These are phyloP conservation scores for Diachrysia chrysitis DNA, from an alignment of 2,888 invertebrate species.

Conservation along the genomic window DNA sequence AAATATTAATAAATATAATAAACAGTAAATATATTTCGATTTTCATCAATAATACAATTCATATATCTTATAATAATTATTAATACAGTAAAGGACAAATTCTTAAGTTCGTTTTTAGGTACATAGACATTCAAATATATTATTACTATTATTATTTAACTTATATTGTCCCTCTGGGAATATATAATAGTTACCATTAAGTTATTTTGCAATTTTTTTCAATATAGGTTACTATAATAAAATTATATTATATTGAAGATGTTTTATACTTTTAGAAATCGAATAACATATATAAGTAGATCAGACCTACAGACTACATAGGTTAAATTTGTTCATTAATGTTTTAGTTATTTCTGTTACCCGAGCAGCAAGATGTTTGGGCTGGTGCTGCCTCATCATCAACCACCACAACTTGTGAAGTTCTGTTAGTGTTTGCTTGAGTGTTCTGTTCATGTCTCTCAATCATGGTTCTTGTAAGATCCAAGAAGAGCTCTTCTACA, in stretches of 20 bases:
- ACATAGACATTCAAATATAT: conserved; percentile 23
- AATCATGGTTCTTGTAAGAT: conserved; percentile 94
- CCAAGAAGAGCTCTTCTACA: conserved; percentile 96
- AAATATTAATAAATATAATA: conserved; percentile 25
- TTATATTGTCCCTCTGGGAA: too few relatives aligned
- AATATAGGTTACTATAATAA: conserved; percentile 11
- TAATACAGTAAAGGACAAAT: conserved; percentile 15
- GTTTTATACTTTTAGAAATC: conserved; percentile 35
- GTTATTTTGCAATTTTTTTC: neutral
- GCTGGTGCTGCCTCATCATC: conserved; percentile 79
- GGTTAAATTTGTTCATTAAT: conserved; percentile 20
- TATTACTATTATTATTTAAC: neutral
- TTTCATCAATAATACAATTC: conserved; percentile 32
- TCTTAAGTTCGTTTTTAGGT: conserved; percentile 12
- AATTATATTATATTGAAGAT: conserved; percentile 22
- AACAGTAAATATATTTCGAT: conserved; percentile 34
- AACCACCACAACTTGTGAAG: conserved; percentile 80
- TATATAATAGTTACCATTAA: conserved; percentile 33
- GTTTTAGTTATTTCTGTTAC: conserved; percentile 68
- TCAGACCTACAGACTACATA: conserved; percentile 21
- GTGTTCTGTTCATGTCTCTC: conserved; percentile 73
- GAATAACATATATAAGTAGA: conserved; percentile 22
- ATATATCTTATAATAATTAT: conserved; percentile 21
- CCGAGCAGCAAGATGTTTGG: conserved; percentile 78
- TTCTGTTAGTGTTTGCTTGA: conserved; percentile 68